Evolutionary conservation across 2,113 vertebrate species (phyloP).

Genomic region (Cairina moschata): DNA sequence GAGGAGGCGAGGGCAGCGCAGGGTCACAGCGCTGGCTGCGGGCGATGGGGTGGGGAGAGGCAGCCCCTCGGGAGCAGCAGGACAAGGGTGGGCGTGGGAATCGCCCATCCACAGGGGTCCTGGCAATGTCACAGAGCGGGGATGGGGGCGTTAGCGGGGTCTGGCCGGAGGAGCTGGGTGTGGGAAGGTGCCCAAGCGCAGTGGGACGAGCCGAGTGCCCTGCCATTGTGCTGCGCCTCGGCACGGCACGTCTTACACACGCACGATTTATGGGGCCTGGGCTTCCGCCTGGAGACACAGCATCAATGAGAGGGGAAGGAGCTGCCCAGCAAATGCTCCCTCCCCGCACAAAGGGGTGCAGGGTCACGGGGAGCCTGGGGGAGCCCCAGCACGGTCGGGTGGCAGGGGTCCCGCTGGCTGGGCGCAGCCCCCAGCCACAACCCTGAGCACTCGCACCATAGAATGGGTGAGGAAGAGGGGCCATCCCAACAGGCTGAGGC

Average conservation of each 20-base stretch:
- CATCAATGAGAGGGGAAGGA: constrained; percentile 18
- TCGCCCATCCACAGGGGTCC: fast-evolving
- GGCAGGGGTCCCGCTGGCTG: neutral
- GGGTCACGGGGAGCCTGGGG: neutral
- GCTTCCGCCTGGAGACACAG: constrained; percentile 63
- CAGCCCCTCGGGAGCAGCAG: fast-evolving
- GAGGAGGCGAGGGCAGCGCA: neutral
- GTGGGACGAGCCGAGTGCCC: neutral
- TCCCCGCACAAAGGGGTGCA: neutral
- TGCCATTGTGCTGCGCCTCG: constrained; percentile 63
- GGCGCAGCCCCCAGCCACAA: neutral
- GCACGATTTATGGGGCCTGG: constrained; percentile 61
- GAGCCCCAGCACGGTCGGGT: fast-evolving
- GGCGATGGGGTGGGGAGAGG: neutral
- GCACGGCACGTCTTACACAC: constrained; percentile 36
- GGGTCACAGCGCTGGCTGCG: fast-evolving
- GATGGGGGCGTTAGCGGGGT: neutral
- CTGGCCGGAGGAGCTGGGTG: fast-evolving
- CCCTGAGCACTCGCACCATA: neutral
- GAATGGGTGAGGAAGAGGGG: neutral
- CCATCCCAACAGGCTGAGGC: neutral
- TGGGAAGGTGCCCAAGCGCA: neutral
- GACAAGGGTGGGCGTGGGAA: fast-evolving
- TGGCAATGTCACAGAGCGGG: neutral
- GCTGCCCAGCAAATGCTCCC: neutral